Base-by-base conservation (phyloP, 2,797 vertebrate species). In the Periophthalmus magnuspinnatus region DNA sequence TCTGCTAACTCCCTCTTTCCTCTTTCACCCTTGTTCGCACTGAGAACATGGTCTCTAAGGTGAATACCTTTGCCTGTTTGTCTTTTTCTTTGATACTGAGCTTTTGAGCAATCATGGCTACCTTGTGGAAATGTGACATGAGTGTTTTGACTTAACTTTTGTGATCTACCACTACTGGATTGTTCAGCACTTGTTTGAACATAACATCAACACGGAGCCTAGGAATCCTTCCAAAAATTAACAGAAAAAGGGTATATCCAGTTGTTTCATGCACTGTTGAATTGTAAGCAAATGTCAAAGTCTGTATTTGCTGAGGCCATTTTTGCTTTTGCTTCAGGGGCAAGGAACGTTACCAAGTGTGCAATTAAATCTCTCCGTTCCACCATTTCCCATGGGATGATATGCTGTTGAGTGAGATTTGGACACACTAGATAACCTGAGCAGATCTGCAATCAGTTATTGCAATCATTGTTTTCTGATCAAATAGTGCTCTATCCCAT, bases 261-360 rank as follows among this genome's bases (percentile, higher is more conserved):
- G 70, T 78, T 1, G 74, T 82, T 13, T 87, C 70, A 55, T 82
- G 68, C 2, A 69, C 66, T n/a, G 83, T 83, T 0, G 47, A 58
- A 47, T 83, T 83, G 3, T 85, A 81, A 1, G 69, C 78, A 57
- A 84, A 86, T 0, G 67, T 81, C 10, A 19, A 56, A 19, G 54
- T 19, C 54, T 28, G 28, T 28, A 28, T 28, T 28, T 28, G 28
- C 28, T 28, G 28, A 28, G 28, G 28, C 28, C 28, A 56, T 19
- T 56, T 55, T 24, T 24, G n/a, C 45, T 68, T 81, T 8, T 58
- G 24, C 65, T 28, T 68, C 0, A 74, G 41, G 0, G 69, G 72
- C 13, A 81, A 33, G 0, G 79, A 32, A 0, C 38, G 3, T 13
- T 65, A 0, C 75, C 71, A 3, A 82, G 45, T 0, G 77, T 84